A percentile compares a stretch with the other conserved stretches of the same genome.
These are phyloP conservation scores for Dicyrtomina minuta DNA, from an alignment of 2,888 invertebrate species.

Conservation along the genomic window DNA sequence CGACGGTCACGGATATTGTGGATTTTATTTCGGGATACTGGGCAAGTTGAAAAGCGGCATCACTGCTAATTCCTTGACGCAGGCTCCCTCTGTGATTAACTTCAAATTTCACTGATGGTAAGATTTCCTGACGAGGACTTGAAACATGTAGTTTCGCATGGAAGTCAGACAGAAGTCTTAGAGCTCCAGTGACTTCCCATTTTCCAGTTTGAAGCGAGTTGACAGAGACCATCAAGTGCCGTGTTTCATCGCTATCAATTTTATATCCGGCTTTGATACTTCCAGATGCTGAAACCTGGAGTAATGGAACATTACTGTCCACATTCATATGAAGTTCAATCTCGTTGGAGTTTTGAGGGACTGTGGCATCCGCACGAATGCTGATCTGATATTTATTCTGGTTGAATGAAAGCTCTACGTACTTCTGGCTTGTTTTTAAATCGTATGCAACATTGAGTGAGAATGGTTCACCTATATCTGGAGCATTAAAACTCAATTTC, in stretches of 20 bases:
- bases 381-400: slow-evolving; percentile 44
- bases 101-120: slow-evolving; percentile 31
- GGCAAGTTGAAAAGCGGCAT: slow-evolving; percentile 31
- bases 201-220: slow-evolving; percentile 43
- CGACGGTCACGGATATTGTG: slow-evolving; percentile 14
- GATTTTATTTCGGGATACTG: slow-evolving; percentile 30
- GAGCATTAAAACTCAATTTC: slow-evolving; percentile 39
- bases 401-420: slow-evolving; percentile 35
- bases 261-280: slow-evolving; percentile 43
- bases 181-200: slow-evolving; percentile 44
- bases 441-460: slow-evolving; percentile 42
- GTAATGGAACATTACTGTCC: slow-evolving; percentile 45
- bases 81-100: slow-evolving; percentile 35
- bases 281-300: slow-evolving; percentile 44
- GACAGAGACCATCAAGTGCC: slow-evolving; percentile 38
- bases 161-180: slow-evolving; percentile 40
- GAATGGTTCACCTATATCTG: slow-evolving; percentile 40
- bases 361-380: slow-evolving; percentile 37
- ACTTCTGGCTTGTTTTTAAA: slow-evolving; percentile 34
- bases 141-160: slow-evolving; percentile 39
- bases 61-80: slow-evolving; percentile 38
- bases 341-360: slow-evolving; percentile 38
- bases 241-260: slow-evolving; percentile 41
- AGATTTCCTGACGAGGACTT: slow-evolving; percentile 27
- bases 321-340: slow-evolving; percentile 45